Percentiles rank a stretch among this genome's conserved stretches.
Evolutionary conservation across 2,113 vertebrate species (phyloP).

Genomic region (Mobula hypostoma): DNA sequence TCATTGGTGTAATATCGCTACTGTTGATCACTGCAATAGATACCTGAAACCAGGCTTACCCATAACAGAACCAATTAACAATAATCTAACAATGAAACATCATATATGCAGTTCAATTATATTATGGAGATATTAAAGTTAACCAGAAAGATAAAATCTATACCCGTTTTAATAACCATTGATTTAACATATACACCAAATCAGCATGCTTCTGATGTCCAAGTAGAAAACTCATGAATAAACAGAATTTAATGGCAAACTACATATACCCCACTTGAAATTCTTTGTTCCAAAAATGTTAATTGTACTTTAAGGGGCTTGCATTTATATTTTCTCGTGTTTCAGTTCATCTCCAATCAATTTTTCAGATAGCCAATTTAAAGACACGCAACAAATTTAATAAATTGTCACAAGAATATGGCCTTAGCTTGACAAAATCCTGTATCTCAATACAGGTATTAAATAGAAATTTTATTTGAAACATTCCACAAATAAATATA

Average conservation of each 20-base stretch:
- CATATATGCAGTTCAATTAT: background rate
- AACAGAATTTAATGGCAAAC: background rate
- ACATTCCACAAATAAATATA: background rate
- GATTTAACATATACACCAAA: background rate
- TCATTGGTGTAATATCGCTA: background rate
- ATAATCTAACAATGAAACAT: background rate
- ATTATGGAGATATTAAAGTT: background rate
- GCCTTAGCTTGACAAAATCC: background rate
- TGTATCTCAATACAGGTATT: background rate
- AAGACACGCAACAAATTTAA: no score
- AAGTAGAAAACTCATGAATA: background rate
- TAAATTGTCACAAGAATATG: background rate
- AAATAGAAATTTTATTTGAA: background rate
- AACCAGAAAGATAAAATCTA: background rate
- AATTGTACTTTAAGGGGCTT: background rate
- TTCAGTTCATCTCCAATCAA: background rate
- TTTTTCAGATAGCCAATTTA: background rate
- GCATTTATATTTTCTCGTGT: background rate
- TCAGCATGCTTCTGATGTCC: background rate
- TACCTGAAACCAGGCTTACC: background rate
- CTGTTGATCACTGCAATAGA: background rate
- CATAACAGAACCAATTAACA: background rate
- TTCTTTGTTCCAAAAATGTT: background rate
- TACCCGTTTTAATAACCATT: background rate
- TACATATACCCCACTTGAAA: background rate